Evolutionary conservation across 2,888 invertebrate species (phyloP).

Genomic region (Agriopis marginaria): DNA sequence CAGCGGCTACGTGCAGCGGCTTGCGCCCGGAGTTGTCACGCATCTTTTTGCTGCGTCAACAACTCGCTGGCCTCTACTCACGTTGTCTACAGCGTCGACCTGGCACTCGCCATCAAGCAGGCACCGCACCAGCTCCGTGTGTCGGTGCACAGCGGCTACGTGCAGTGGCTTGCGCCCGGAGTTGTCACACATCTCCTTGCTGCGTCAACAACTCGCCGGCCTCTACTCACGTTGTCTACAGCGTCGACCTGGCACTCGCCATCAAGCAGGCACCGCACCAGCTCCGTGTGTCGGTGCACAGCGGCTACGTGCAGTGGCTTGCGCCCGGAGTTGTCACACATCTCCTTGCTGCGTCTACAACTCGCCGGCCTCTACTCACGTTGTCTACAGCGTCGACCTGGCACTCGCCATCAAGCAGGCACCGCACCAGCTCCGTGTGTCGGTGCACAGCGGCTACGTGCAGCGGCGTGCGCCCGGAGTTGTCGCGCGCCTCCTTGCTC

Average conservation of each 20-base stretch:
- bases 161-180: conserved; percentile 91
- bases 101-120: conserved; percentile 89
- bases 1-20: conserved; percentile 91
- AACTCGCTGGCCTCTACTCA: conserved; percentile 52
- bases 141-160: conserved; percentile 91
- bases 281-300: conserved; percentile 90
- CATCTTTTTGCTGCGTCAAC: background rate
- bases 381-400: conserved; percentile 84
- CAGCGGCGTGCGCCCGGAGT: conserved; percentile 90
- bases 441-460: conserved; percentile 92
- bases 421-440: conserved; percentile 90
- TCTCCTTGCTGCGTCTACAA: background rate
- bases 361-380: conserved; percentile 56
- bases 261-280: conserved; percentile 90
- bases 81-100: conserved; percentile 83
- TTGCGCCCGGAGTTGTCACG: conserved; percentile 83
- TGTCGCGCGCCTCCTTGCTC: conserved; percentile 89
- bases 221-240: conserved; percentile 70
- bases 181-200: background rate
- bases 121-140: conserved; percentile 89
- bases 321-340: conserved; percentile 89
- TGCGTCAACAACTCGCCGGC: background rate
- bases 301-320: conserved; percentile 92
- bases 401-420: conserved; percentile 89
- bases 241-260: conserved; percentile 88